Evolutionary conservation across 1,140 invertebrate species (phyloP).

Genomic region (Branchinecta lynchi): DNA sequence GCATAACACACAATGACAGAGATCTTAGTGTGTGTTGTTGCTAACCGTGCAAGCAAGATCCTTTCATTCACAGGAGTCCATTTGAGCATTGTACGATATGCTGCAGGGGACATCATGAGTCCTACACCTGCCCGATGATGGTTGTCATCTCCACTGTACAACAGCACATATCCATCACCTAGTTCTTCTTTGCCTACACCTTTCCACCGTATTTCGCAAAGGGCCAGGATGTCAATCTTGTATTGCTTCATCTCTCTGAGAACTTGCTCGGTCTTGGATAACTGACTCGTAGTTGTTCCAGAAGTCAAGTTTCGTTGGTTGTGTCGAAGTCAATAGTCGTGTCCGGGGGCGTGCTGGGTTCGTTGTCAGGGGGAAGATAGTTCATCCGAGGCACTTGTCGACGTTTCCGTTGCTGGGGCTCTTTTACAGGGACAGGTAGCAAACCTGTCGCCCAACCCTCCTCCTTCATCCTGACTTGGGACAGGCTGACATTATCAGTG

Average conservation of each 20-base stretch:
- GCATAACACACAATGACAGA: conserved; percentile 1
- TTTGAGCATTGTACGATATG: not conserved
- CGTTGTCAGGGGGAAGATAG: conserved; percentile 8
- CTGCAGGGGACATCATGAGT: no score
- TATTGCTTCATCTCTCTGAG: conserved; percentile 9
- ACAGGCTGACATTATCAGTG: no score
- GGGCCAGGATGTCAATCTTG: conserved; percentile 5
- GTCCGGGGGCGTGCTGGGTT: conserved; percentile 3
- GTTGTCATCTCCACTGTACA: conserved; percentile 4
- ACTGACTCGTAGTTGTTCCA: conserved; percentile 9
- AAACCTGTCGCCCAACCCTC: no score
- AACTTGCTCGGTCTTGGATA: conserved; percentile 1
- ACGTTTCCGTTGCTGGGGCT: no score
- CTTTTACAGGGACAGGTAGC: no score
- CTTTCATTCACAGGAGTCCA: conserved; percentile 4
- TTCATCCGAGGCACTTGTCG: conserved; percentile 8
- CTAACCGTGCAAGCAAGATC: conserved; percentile 9
- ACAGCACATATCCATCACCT: conserved; percentile 9
- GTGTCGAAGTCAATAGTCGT: not conserved
- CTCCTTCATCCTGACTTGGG: no score
- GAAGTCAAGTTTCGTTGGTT: not conserved
- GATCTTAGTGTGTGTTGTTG: conserved; percentile 5
- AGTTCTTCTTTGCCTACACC: conserved; percentile 1
- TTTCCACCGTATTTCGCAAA: not conserved
- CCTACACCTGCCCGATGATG: conserved; percentile 2